Percentiles rank a stretch among this genome's conserved stretches.
phyloP scores from a whole-genome alignment of 2,113 vertebrate genomes.

The Archilochus colubris region DNA sequence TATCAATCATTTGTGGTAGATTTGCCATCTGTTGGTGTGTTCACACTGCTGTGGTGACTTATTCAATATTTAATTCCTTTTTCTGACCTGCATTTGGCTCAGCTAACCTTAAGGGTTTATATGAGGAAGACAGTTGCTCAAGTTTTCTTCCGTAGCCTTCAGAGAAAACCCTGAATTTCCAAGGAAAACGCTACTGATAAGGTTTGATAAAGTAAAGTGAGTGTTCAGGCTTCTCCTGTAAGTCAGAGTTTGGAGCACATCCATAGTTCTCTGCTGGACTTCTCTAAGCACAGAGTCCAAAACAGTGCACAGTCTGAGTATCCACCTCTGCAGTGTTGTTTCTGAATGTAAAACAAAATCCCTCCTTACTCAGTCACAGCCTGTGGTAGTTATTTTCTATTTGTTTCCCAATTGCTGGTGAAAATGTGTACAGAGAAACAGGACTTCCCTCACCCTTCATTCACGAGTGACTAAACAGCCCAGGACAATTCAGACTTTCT shows the following conservation, averaged over 20 bases:
- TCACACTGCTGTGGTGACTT: background rate
- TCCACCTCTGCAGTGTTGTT: background rate
- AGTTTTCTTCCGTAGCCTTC: background rate
- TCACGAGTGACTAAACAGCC: background rate
- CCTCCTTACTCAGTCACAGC: background rate
- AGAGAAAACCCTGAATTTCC: background rate
- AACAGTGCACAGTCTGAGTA: background rate
- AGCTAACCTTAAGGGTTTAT: background rate
- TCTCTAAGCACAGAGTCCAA: background rate
- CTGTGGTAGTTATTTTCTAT: background rate
- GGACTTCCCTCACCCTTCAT: background rate
- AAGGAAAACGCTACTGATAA: background rate
- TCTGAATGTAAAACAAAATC: background rate
- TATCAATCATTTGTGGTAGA: background rate
- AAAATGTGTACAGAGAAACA: background rate
- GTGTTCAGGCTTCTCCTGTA: background rate
- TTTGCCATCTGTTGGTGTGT: constrained; percentile 26
- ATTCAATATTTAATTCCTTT: background rate
- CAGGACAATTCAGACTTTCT: background rate
- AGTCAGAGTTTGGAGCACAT: background rate
- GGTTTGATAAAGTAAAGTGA: background rate
- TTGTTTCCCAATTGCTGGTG: background rate
- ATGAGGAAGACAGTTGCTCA: background rate
- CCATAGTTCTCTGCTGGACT: background rate
- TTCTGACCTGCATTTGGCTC: constrained; percentile 16